A percentile compares a stretch with the other conserved stretches of the same genome.
phyloP scores from a whole-genome alignment of 1,140 invertebrate genomes.

The Yoshiicerus persimilis region DNA sequence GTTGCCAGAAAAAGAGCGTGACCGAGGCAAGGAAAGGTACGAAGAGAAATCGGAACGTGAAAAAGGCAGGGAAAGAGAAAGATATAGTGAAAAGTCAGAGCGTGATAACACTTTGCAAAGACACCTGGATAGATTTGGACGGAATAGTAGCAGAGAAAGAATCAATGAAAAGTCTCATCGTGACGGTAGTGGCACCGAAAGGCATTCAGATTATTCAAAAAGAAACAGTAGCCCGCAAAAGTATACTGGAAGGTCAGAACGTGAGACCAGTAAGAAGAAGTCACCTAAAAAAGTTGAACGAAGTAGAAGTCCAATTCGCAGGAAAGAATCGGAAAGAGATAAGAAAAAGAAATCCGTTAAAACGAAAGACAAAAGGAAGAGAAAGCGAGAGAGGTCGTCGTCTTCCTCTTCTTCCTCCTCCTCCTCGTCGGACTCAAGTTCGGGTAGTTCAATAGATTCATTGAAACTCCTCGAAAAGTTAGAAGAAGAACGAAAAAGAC shows the following conservation, averaged over 20 bases:
- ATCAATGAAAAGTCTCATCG: too few relatives aligned
- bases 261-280: neutral
- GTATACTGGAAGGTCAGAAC: neutral
- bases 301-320: neutral
- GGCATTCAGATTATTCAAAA: too few relatives aligned
- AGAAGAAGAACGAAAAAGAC: slow-evolving; percentile 67
- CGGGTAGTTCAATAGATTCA: slow-evolving; percentile 54
- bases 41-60: neutral
- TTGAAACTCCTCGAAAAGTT: slow-evolving; percentile 70
- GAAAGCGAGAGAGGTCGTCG: slow-evolving; percentile 13
- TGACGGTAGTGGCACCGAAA: too few relatives aligned
- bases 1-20: neutral
- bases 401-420: slow-evolving; percentile 25
- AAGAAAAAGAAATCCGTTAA: slow-evolving; percentile 32
- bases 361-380: slow-evolving; percentile 35
- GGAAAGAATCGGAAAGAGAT: neutral
- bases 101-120: too few relatives aligned
- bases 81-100: too few relatives aligned
- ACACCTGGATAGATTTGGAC: too few relatives aligned
- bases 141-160: too few relatives aligned
- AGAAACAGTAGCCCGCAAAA: neutral
- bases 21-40: neutral
- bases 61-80: neutral
- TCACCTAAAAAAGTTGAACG: neutral
- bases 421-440: slow-evolving; percentile 42